Evolutionary conservation across 2,797 vertebrate genomes (phyloP).

Genomic region (Sebastes glaucus): DNA sequence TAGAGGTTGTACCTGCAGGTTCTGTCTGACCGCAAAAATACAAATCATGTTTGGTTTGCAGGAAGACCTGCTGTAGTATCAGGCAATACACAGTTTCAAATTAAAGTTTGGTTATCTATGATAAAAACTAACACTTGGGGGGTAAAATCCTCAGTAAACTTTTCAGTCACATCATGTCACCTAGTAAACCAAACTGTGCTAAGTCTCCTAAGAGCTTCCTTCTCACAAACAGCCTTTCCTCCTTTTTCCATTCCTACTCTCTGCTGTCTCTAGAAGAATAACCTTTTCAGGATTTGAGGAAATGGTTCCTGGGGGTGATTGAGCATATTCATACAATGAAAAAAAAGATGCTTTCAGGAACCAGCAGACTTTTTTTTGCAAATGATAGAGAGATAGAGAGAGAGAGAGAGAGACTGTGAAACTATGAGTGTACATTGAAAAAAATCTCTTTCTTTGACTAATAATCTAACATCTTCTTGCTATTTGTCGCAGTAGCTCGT

Average conservation of each 20-base stretch:
- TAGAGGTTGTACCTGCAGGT: conserved; percentile 16
- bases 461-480: conserved; percentile 5
- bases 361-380: background rate
- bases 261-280: conserved; percentile 11
- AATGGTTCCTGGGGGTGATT: background rate
- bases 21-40: conserved; percentile 21
- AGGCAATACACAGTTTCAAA: conserved; percentile 28
- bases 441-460: conserved; percentile 19
- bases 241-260: background rate
- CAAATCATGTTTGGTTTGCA: conserved; percentile 30
- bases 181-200: conserved; percentile 56
- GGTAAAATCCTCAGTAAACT: background rate
- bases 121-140: background rate
- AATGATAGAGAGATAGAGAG: background rate
- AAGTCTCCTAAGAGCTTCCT: conserved; percentile 65
- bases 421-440: conserved; percentile 17
- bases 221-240: conserved; percentile 24
- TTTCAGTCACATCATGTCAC: conserved; percentile 6
- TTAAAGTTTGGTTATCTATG: conserved; percentile 23
- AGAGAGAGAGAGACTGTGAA: conserved; percentile 30
- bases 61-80: conserved; percentile 32
- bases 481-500: conserved; percentile 44
- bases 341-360: conserved; percentile 16
- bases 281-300: conserved; percentile 9
- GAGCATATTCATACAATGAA: background rate